phyloP scores from a whole-genome alignment of 2,888 invertebrate species.

The Cryptocephalus moraei region DNA sequence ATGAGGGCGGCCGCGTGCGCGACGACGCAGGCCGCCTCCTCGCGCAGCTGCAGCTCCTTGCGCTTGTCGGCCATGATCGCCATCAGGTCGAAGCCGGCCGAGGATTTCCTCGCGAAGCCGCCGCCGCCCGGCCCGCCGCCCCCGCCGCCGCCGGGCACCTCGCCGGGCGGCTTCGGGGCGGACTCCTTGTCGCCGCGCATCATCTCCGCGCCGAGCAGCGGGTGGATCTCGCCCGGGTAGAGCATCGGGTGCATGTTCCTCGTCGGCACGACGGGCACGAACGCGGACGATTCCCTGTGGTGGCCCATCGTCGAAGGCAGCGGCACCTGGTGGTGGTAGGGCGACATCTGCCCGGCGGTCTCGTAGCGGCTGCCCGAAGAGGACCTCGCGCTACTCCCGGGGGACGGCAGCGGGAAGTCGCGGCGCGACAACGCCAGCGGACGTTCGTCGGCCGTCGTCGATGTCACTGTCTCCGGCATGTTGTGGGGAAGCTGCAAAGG shows the following conservation, averaged over 20 bases:
- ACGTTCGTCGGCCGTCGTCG: conserved; percentile 31
- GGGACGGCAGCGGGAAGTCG: conserved; percentile 39
- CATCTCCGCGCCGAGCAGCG: conserved; percentile 46
- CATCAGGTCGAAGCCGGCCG: conserved; percentile 63
- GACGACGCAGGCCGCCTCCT: conserved; percentile 50
- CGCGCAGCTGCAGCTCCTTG: conserved; percentile 67
- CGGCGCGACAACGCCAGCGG: conserved; percentile 46
- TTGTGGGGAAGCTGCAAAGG: neutral
- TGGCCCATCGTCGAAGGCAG: conserved; percentile 30
- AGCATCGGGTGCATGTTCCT: conserved; percentile 62
- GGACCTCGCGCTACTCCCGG: conserved; percentile 48
- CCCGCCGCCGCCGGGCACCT: conserved; percentile 10
- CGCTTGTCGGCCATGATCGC: conserved; percentile 86
- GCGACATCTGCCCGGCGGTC: conserved; percentile 7
- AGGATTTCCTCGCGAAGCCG: conserved; percentile 11
- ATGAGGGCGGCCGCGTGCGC: conserved; percentile 42
- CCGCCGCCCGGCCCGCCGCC: conserved; percentile 12
- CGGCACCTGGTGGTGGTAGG: conserved; percentile 32
- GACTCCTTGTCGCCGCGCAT: conserved; percentile 42
- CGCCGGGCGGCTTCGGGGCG: conserved; percentile 11
- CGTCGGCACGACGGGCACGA: conserved; percentile 79
- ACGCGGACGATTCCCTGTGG: conserved; percentile 74
- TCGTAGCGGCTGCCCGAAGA: conserved; percentile 41
- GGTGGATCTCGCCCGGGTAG: conserved; percentile 61
- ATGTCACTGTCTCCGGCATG: conserved; percentile 16